phyloP scores from a whole-genome alignment of 2,888 invertebrate species.

The Cantharis rufa region DNA sequence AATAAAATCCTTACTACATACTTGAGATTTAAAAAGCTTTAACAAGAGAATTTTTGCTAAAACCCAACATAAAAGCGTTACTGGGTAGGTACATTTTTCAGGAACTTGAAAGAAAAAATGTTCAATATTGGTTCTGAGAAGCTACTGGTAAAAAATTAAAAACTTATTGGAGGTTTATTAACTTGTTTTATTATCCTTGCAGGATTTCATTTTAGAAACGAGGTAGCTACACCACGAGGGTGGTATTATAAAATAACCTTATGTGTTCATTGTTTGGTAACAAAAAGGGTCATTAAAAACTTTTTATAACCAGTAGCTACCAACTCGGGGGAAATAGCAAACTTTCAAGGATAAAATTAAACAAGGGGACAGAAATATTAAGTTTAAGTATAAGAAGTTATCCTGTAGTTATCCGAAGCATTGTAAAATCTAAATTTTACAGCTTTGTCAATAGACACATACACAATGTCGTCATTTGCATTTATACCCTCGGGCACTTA shows the following conservation, averaged over 20 bases:
- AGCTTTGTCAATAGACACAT: conserved; percentile 3
- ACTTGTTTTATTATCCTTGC: not conserved
- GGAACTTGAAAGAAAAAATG: not conserved
- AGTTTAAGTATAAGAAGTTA: conserved; percentile 27
- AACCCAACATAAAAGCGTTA: not conserved
- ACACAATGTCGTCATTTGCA: conserved; percentile 12
- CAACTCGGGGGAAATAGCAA: conserved; percentile 23
- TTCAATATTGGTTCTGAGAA: not conserved
- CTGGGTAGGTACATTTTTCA: not conserved
- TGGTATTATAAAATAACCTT: conserved; percentile 1
- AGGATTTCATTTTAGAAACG: not conserved
- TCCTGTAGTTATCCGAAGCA: conserved; percentile 11
- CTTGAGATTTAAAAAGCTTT: not conserved
- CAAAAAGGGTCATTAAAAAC: conserved; percentile 23
- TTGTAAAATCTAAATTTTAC: conserved; percentile 12
- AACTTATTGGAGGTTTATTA: not conserved
- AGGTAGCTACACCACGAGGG: not conserved
- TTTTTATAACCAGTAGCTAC: conserved; percentile 26
- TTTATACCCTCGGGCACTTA: conserved; percentile 3
- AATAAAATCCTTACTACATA: not conserved
- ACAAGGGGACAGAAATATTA: conserved; percentile 16
- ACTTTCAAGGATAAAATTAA: conserved; percentile 27
- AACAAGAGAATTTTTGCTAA: not conserved
- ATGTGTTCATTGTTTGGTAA: conserved; percentile 14
- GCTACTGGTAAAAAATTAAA: not conserved